A percentile compares a stretch with the other conserved stretches of the same genome.
Conservation (phyloP, 2,797 vertebrate genomes). For the Alfaro cultratus region DNA sequence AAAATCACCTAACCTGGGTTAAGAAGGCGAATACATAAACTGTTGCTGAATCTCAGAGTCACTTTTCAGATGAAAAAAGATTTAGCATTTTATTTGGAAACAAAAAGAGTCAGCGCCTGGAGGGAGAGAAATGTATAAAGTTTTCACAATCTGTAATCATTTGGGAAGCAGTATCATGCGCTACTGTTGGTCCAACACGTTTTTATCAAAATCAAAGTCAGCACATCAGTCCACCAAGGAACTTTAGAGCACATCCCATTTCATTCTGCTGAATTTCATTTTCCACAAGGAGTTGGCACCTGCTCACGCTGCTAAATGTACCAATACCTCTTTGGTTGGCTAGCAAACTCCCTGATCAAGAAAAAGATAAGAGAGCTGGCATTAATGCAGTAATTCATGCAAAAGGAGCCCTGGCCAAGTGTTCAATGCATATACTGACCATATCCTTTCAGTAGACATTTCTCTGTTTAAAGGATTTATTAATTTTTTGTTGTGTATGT, state of each 20-base stretch:
- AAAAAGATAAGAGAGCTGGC: neutral
- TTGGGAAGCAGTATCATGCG: neutral
- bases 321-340: neutral
- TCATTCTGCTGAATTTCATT: neutral
- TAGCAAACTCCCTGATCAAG: neutral
- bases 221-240: neutral
- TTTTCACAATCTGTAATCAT: neutral
- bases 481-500: neutral
- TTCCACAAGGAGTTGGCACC: neutral
- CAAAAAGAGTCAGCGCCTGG: neutral
- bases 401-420: neutral
- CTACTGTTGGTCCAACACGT: neutral
- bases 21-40: neutral
- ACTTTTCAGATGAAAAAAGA: neutral
- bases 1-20: neutral
- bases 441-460: no score
- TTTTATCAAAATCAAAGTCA: neutral
- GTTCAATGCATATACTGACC: neutral
- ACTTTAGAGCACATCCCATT: neutral
- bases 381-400: constrained; percentile 1
- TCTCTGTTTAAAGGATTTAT: neutral
- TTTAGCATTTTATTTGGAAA: neutral
- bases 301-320: neutral
- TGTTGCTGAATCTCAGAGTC: neutral
- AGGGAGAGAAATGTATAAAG: neutral